phyloP scores from a whole-genome alignment of 1,140 invertebrate species.

The Theocolax elegans region DNA sequence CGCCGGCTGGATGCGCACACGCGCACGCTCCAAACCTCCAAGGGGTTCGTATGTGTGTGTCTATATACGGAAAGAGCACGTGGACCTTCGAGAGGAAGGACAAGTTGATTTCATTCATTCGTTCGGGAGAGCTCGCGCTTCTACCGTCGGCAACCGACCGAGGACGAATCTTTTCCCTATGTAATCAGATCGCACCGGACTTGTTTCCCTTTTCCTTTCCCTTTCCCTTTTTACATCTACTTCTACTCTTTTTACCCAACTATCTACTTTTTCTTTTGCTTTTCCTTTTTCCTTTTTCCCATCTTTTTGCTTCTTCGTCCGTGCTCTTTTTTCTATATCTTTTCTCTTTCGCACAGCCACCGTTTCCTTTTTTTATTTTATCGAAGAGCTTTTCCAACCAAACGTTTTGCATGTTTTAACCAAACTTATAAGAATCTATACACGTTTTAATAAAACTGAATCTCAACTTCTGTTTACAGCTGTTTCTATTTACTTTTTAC shows the following conservation, averaged over 20 bases:
- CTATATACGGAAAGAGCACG: conserved; percentile 57
- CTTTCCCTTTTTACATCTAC: background rate
- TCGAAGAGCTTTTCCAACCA: background rate
- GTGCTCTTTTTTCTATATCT: background rate
- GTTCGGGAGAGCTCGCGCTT: background rate
- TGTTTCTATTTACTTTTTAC: too few relatives aligned
- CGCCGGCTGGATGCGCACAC: conserved; percentile 23
- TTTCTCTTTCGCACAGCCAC: background rate
- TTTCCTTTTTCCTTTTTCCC: background rate
- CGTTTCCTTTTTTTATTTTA: conserved; percentile 3
- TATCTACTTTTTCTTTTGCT: background rate
- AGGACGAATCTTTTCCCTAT: conserved; percentile 45
- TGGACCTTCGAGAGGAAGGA: conserved; percentile 59
- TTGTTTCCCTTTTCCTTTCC: conserved; percentile 13
- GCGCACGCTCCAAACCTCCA: conserved; percentile 50
- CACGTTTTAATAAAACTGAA: too few relatives aligned
- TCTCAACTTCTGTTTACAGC: too few relatives aligned
- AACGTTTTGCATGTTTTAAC: background rate
- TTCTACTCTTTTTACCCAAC: background rate
- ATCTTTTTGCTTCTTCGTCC: background rate
- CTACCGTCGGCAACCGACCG: conserved; percentile 43
- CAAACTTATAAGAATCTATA: too few relatives aligned
- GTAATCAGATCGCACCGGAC: conserved; percentile 38
- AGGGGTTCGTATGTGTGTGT: conserved; percentile 54
- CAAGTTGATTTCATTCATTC: conserved; percentile 61